Percentiles rank a stretch among this genome's conserved stretches.
phyloP scores from a whole-genome alignment of 92 coral and sea anemone genomes.

The Desmophyllum pertusum region DNA sequence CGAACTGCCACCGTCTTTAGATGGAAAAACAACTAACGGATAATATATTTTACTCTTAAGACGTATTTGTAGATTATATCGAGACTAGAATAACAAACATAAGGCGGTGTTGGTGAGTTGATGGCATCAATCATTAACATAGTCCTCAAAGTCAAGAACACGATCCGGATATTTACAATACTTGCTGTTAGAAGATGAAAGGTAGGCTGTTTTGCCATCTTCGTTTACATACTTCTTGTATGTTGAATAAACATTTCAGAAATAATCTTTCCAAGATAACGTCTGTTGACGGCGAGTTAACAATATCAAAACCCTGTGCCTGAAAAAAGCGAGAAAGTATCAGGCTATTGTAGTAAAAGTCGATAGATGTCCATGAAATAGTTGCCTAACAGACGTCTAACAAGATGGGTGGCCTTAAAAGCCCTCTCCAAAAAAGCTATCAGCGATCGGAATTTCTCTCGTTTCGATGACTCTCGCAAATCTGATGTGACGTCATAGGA shows the following conservation, averaged over 20 bases:
- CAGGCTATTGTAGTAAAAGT: not conserved
- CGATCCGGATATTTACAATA: not conserved
- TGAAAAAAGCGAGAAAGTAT: not conserved
- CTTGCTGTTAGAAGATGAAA: not conserved
- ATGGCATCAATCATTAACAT: not conserved
- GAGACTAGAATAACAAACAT: no score
- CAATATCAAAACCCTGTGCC: not conserved
- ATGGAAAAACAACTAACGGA: no score
- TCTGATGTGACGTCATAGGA: not conserved
- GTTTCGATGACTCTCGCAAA: not conserved
- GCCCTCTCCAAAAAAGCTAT: not conserved
- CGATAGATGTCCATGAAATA: not conserved
- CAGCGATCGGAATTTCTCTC: not conserved
- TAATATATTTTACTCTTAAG: no score
- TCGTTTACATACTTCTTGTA: not conserved
- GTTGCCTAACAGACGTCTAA: not conserved
- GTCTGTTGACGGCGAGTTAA: not conserved
- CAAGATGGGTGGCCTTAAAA: constrained; percentile 11
- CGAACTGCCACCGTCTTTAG: no score
- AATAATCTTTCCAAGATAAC: not conserved
- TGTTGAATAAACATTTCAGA: not conserved
- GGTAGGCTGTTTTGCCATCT: not conserved
- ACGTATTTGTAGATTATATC: no score
- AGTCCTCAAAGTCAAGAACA: not conserved
- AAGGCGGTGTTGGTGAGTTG: no score